Base-by-base conservation (phyloP, 2,113 vertebrate genomes). In the Lamprologus callipterus region DNA sequence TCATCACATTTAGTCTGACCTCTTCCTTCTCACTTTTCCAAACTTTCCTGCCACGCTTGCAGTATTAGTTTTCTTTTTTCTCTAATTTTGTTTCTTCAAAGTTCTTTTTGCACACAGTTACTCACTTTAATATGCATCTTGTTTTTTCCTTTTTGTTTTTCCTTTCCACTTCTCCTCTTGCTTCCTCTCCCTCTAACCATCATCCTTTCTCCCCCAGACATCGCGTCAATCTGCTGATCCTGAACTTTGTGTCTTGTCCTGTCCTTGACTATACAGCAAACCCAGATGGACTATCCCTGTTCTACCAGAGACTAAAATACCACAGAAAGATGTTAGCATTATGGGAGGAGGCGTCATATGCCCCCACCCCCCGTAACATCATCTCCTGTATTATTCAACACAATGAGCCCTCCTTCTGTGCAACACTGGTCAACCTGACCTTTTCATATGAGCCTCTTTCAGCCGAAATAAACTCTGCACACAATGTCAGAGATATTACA, bases 371-470 rank as follows among this genome's bases (percentile, higher is more conserved):
- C 49, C 63, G 13, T 89, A 88, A 87, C 88, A 94, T 91, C 80
- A 82, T 85, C 70, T 55, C 80, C 79, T 95, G 81, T 90, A 93
- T 94, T 88, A 95, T 94, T 94, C 85, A 94, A 86, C 89, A 86
- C 47, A 60, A 13, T 3, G 13, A 78, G 83, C 57, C 89, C 87
- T 90, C 89, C 81, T 81, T 86, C 87, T 68, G 87, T 89, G 87
- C 81, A 68, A 68, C 68, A 85, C 84, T 42, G 84, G 80, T 92
- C 58, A n/a, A n/a, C 75, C 87, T 94, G 92, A 92, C 89, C 91
- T 93, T 92, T 93, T 91, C 90, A 89, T 94, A 53, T 73, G 63
- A 91, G 84, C 81, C 55, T 87, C 37, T 80, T 63, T 55, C 17
- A 87, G 78, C 28, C 73, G 9, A 81, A 75, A 47, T 84, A 73